Conservation (phyloP, 2,113 vertebrate genomes). For the Gasterosteus aculeatus region DNA sequence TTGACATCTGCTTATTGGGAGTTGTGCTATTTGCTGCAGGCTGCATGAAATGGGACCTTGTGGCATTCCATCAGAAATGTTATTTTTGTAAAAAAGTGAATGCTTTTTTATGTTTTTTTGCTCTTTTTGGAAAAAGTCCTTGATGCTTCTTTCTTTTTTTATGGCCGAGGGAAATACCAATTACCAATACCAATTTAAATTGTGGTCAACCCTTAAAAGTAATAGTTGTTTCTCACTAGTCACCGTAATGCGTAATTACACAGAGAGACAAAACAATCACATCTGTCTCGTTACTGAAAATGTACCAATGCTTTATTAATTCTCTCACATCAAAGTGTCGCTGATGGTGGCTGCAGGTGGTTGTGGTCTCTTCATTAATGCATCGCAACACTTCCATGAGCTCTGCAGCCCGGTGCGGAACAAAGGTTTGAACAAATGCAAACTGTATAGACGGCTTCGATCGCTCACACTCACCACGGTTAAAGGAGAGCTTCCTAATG, state of each 20-base stretch:
- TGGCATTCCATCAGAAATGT: background rate
- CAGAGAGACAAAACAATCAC: constrained; percentile 36
- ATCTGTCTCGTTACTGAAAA: constrained; percentile 63
- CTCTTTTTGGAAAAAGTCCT: background rate
- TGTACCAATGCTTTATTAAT: constrained; percentile 64
- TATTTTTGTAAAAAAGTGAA: background rate
- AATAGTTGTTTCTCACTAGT: background rate
- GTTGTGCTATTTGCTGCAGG: constrained; percentile 1
- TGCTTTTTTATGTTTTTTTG: background rate
- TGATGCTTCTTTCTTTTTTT: background rate
- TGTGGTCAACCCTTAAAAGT: background rate
- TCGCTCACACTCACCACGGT: background rate
- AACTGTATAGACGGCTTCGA: constrained; percentile 38
- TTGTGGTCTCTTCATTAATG: constrained; percentile 17
- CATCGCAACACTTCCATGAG: background rate
- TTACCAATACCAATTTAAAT: too few species aligned
- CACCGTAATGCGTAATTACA: background rate
- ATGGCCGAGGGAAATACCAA: background rate
- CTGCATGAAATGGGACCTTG: constrained; percentile 8
- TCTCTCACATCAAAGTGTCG: constrained; percentile 47
- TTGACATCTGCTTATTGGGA: constrained; percentile 27
- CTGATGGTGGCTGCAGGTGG: constrained; percentile 28
- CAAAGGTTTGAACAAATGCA: constrained; percentile 52
- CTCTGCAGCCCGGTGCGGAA: constrained; percentile 25
- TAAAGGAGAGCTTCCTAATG: background rate